Percentiles rank a stretch among this genome's conserved stretches.
Evolutionary conservation across 2,888 invertebrate species (phyloP).

Genomic region (Drosophila limbata): DNA sequence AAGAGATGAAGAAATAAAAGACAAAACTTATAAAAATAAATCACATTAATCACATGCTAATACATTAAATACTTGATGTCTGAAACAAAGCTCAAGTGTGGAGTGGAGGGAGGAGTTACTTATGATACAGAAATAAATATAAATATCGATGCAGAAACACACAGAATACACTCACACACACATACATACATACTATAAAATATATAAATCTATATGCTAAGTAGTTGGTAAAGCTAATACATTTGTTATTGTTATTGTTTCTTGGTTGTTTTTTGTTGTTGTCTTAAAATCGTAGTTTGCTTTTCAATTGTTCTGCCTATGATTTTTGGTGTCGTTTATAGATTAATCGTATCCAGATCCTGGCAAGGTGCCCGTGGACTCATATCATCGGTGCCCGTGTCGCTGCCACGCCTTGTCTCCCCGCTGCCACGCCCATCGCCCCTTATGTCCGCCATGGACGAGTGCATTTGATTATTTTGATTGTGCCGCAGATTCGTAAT

Average conservation of each 20-base stretch:
- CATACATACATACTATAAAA: background rate
- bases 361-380: slow-evolving; percentile 89
- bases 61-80: slow-evolving; percentile 16
- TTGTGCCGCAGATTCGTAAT: slow-evolving; percentile 70
- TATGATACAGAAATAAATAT: slow-evolving; percentile 24
- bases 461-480: slow-evolving; percentile 71
- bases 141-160: background rate
- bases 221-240: slow-evolving; percentile 45
- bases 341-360: slow-evolving; percentile 90
- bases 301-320: slow-evolving; percentile 2
- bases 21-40: slow-evolving; percentile 32
- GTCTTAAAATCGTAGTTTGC: slow-evolving; percentile 48
- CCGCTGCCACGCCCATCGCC: slow-evolving; percentile 56
- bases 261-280: slow-evolving; percentile 9
- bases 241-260: slow-evolving; percentile 30
- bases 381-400: slow-evolving; percentile 76
- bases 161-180: slow-evolving; percentile 9
- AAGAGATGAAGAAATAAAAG: slow-evolving; percentile 1
- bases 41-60: slow-evolving; percentile 45
- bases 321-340: slow-evolving; percentile 84
- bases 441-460: slow-evolving; percentile 77
- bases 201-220: slow-evolving; percentile 38
- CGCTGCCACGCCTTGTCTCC: slow-evolving; percentile 36
- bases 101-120: background rate
- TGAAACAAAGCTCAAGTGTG: slow-evolving; percentile 1